phyloP scores from a whole-genome alignment of 2,113 vertebrate species.

The Thinocorus orbignyianus region DNA sequence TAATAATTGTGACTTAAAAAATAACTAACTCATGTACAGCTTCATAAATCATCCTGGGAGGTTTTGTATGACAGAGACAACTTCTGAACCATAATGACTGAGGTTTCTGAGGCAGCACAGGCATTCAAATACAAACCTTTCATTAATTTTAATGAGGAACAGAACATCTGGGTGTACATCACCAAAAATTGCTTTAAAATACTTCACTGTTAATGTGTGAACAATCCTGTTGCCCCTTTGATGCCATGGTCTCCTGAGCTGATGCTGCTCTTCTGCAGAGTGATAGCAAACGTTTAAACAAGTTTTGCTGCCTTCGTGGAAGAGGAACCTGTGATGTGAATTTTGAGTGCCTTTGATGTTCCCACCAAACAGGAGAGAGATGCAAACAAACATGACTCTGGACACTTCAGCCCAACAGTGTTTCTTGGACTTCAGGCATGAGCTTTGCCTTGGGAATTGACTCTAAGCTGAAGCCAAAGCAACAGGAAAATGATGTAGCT shows the following conservation, averaged over 20 bases:
- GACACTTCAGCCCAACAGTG: background rate
- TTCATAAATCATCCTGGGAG: background rate
- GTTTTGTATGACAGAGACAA: slow-evolving; percentile 5
- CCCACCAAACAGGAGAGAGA: background rate
- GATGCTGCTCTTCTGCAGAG: background rate
- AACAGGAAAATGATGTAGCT: background rate
- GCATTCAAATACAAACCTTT: slow-evolving; percentile 16
- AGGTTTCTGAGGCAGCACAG: slow-evolving; percentile 31
- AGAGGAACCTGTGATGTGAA: background rate
- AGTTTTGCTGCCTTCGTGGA: background rate
- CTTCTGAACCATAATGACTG: slow-evolving; percentile 28
- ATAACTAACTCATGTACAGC: background rate
- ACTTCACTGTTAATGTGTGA: background rate
- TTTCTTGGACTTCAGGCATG: background rate
- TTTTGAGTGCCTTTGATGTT: background rate
- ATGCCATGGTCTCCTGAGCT: background rate
- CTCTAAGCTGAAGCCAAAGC: background rate
- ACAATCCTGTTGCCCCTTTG: background rate
- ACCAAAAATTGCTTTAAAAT: background rate
- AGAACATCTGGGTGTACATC: background rate
- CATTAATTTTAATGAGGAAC: slow-evolving; percentile 57
- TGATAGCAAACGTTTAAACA: background rate
- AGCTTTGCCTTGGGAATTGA: background rate
- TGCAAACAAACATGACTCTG: background rate
- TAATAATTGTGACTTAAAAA: background rate